Base-by-base conservation (phyloP, 2,797 vertebrate species). In the Oceanodroma leucorhoa region DNA sequence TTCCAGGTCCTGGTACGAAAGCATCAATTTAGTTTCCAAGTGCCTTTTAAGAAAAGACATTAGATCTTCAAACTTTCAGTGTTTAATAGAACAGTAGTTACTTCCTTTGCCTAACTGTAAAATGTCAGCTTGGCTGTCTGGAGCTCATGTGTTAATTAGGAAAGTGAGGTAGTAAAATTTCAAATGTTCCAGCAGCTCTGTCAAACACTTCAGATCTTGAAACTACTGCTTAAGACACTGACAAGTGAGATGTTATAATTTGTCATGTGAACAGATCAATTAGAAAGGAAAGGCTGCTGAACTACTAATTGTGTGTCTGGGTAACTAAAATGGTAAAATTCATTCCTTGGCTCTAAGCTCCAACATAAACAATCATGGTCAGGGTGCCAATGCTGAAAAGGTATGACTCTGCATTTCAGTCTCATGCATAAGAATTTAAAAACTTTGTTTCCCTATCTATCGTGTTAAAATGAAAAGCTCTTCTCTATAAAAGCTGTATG, bases 171-270 rank as follows among this genome's bases (percentile, higher is more conserved):
- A 94, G 88, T 95, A 79, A 95, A 87, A 95, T 89, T 92, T 96
- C 83, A 94, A 94, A 86, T 96, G 96, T 96, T 95, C 95, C 92
- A 95, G 92, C 95, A 95, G 88, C 90, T 95, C 95, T 97, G 96
- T 95, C 96, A 96, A 93, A 97, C 40, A 48, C 92, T 94, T 95
- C 90, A 94, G 94, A 92, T 96, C 81, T 90, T 90, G 54, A 95
- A 95, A 92, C 90, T 96, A 22, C 86, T 96, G 86, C 94, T 95
- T 87, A 66, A 90, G 83, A 82, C 62, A 46, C 90, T 93, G 93
- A 93, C 93, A 97, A 95, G 93, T 90, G 94, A 96, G 95, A 90
- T 93, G 90, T 95, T 96, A 93, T 97, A 71, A 76, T 94, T 95
- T 97, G 88, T 96, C 88, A 89, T 94, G 78, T 80, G 95, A 95